Conservation (phyloP, 2,888 invertebrate species). For the Lottia gigantea region DNA sequence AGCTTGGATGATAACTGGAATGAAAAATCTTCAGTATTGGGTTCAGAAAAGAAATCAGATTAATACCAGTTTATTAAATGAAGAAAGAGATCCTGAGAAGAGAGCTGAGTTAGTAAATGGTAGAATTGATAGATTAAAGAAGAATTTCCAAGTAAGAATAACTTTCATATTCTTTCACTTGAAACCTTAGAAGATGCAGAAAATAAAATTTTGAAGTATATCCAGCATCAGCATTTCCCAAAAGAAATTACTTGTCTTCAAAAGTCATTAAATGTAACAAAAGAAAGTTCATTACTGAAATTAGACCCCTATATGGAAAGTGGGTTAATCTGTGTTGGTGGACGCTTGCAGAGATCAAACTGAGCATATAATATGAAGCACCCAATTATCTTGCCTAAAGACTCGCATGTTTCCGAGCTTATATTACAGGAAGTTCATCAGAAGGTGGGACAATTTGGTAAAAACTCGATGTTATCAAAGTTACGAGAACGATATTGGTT, state of each 20-base stretch:
- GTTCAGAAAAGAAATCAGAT: not conserved
- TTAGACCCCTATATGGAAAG: not conserved
- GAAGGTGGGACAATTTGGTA: slow-evolving; percentile 7
- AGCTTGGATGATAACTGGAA: no score
- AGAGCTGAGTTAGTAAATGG: no score
- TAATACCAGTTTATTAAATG: not conserved
- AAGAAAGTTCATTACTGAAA: not conserved
- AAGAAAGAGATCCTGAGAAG: not conserved
- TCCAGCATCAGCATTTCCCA: slow-evolving; percentile 6
- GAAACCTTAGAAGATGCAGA: not conserved
- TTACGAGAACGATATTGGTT: slow-evolving; percentile 29
- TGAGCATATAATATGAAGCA: no score
- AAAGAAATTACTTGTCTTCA: not conserved
- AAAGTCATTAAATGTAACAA: not conserved
- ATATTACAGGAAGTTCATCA: not conserved
- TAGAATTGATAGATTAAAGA: no score
- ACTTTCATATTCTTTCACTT: not conserved
- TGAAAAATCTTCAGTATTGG: not conserved
- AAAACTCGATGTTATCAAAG: not conserved
- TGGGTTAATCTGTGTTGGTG: not conserved
- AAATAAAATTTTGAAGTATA: not conserved
- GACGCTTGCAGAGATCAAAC: not conserved
- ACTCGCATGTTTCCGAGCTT: not conserved
- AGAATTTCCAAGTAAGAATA: not conserved
- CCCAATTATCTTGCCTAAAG: no score